A percentile compares a stretch with the other conserved stretches of the same genome.
These are phyloP conservation scores for Steromphala cineraria DNA, from an alignment of 2,888 invertebrate species.

Conservation along the genomic window DNA sequence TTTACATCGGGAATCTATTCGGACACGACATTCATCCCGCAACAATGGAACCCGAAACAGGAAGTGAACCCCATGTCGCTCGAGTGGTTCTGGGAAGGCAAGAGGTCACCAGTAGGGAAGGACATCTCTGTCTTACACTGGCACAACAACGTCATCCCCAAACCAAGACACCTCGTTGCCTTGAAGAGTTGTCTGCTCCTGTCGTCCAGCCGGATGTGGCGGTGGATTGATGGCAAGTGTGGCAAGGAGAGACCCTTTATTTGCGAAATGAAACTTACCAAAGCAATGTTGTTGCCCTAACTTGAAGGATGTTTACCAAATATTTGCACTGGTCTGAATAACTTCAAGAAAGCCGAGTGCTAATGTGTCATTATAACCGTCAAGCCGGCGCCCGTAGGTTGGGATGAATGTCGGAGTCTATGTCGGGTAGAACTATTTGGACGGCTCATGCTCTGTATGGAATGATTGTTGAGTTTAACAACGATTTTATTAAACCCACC, in stretches of 20 bases:
- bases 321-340: not conserved
- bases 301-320: not conserved
- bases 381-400: too few species aligned
- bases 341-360: not conserved
- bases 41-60: not conserved
- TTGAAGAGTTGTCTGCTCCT: not conserved
- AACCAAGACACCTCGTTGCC: not conserved
- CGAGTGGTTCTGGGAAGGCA: not conserved
- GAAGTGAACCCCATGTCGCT: not conserved
- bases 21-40: not conserved
- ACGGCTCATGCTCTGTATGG: too few species aligned
- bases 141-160: too few species aligned
- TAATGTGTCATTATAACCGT: too few species aligned
- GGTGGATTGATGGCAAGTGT: not conserved
- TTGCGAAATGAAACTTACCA: not conserved
- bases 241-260: not conserved
- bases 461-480: too few species aligned
- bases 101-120: not conserved
- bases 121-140: not conserved
- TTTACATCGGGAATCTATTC: conserved; percentile 5
- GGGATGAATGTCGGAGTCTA: too few species aligned
- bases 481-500: too few species aligned
- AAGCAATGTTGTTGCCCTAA: not conserved
- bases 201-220: not conserved
- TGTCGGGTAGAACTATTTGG: too few species aligned